Conservation (phyloP, 2,888 invertebrate genomes). For the Chloroclysta siterata region DNA sequence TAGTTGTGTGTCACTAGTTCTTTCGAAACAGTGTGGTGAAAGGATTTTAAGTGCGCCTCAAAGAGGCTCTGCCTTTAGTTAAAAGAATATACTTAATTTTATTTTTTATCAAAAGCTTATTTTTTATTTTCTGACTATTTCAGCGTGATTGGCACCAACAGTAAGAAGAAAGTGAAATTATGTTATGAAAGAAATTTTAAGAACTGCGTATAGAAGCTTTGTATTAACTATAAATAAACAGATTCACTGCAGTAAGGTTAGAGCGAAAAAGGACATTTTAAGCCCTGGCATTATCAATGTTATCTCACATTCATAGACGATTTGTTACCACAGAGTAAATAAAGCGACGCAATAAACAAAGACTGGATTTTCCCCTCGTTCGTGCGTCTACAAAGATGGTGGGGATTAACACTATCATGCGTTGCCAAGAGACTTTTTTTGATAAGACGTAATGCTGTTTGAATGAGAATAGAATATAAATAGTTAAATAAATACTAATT, state of each 20-base stretch:
- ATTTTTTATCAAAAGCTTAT: no score
- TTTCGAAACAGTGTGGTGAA: no score
- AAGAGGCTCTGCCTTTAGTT: no score
- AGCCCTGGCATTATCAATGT: neutral
- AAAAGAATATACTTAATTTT: no score
- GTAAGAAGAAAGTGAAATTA: no score
- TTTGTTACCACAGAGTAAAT: constrained; percentile 12
- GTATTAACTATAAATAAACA: no score
- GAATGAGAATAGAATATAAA: neutral
- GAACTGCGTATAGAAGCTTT: no score
- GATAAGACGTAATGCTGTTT: constrained; percentile 6
- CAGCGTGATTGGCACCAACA: no score
- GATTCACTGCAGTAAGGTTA: neutral
- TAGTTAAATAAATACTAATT: no score
- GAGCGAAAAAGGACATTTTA: neutral
- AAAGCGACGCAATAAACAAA: constrained; percentile 22
- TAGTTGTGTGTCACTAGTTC: no score
- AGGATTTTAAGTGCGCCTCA: no score
- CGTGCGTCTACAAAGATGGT: constrained; percentile 11
- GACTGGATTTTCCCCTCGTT: constrained; percentile 8
- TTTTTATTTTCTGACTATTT: neutral
- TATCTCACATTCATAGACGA: constrained; percentile 6
- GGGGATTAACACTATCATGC: constrained; percentile 27
- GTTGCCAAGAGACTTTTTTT: constrained; percentile 15
- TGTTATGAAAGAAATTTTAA: no score